phyloP scores from a whole-genome alignment of 2,797 vertebrate genomes.

The Lycodopsis pacificus region DNA sequence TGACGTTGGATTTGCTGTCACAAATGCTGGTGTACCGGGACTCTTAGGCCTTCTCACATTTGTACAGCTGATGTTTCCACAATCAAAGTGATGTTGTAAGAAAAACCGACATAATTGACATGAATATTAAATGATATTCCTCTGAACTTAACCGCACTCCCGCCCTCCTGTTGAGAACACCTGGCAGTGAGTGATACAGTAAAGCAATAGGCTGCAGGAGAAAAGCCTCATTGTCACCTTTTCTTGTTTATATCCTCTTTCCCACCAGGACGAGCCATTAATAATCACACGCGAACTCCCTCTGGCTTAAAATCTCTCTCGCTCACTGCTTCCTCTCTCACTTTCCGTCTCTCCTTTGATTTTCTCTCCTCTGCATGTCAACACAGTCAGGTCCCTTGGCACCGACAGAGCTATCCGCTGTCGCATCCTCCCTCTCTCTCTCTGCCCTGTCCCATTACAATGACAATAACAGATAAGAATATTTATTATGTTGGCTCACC shows the following conservation, averaged over 20 bases:
- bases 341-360: conserved; percentile 73
- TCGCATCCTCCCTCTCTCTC: conserved; percentile 75
- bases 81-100: conserved; percentile 31
- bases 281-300: conserved; percentile 80
- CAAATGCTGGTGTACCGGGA: neutral
- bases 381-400: conserved; percentile 81
- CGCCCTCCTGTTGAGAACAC: conserved; percentile 56
- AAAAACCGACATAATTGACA: conserved; percentile 39
- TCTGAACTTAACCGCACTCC: conserved; percentile 38
- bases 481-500: conserved; percentile 85
- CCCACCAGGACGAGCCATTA: conserved; percentile 71
- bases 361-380: conserved; percentile 79
- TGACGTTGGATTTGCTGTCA: neutral
- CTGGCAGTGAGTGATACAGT: conserved; percentile 76
- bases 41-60: conserved; percentile 4
- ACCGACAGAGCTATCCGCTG: conserved; percentile 76
- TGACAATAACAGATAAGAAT: conserved; percentile 86
- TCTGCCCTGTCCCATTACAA: conserved; percentile 82
- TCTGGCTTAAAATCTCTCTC: conserved; percentile 71
- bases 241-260: conserved; percentile 76
- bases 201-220: conserved; percentile 62
- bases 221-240: conserved; percentile 75
- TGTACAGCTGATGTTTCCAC: conserved; percentile 34
- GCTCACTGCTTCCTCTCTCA: conserved; percentile 49
- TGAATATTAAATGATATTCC: conserved; percentile 21